Evolutionary conservation across 37 sponge, comb jelly and placozoan species (phyloP), one percentile per base, ranked within the genome.

Genomic region (Aplysina aerophoba): DNA sequence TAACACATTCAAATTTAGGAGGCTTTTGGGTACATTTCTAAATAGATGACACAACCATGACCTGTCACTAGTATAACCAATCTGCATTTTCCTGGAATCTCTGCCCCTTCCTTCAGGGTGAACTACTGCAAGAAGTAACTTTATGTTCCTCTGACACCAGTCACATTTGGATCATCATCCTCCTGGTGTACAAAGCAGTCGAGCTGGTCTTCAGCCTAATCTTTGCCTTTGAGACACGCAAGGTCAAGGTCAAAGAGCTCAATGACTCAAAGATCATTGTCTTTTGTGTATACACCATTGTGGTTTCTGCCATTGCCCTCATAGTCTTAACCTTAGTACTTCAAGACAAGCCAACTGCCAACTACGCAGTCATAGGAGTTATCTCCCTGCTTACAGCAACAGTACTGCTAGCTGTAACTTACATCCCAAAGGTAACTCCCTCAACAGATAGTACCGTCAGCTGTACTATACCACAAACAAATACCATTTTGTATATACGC

Each of bases 121-220:
- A 37, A 36, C n/a, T 75, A 53, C 78, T 54, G 41, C 40, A 40
- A 36, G 54, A 75, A 50, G 44, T 22, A 3, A 36, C 6, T 37
- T 4, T 62, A 0, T 90, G 90, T 24, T n/a, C 63, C 27, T 50
- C 90, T 34, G 60, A 21, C 15, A 6, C 30, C 39, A 33, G 56
- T 14, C 22, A 55, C 58, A 68, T 80, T 28, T 87, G 88, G 88
- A 20, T 84, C 0, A 25, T 62, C 17, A 80, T 87, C 55, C 82
- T 91, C 37, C 30, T 87, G 25, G 88, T 63, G 38, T 87, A 87
- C 74, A 91, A 91, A 81, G 92, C 85, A 16, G 35, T 85, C n/a
- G 67, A 84, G 21, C 59, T 91, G n/a, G 36, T 91, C 24, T 57
- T 84, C 24, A 88, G 92, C 59, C 72, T 87, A 15, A 84, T 87